Evolutionary conservation across 2,797 vertebrate genomes (phyloP), one percentile per base, ranked within the genome.

Genomic region (Falco concolor): DNA sequence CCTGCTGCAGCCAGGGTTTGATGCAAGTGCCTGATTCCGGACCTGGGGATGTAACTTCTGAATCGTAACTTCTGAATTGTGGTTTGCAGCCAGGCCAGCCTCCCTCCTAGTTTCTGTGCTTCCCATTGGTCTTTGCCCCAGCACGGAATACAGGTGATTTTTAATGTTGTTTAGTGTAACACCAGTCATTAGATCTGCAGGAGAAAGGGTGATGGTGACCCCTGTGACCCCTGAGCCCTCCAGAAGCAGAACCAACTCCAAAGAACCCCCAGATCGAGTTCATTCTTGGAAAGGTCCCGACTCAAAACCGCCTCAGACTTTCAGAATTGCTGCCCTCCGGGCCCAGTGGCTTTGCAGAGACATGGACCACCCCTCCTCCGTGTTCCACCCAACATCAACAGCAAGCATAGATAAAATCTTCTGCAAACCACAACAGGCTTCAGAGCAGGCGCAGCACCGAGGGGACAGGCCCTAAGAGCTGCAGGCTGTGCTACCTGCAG

Each of bases 21-120:
- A 23, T 10, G 24, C 8, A 12, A 53, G 12, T 2, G 25, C 12
- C 30, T 10, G 1, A 1, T 34, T 44, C 36, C 38, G 54, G 45
- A 19, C 6, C 40, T 10, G 64, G 44, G 36, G 32, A 32, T 36
- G 21, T 7, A 7, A 19, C n/a, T 30, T 22, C 59, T 17, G 3
- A 23, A 24, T 0, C n/a, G 21, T 7, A 7, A 19, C n/a, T 30
- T 22, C 59, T 17, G 3, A 23, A 24, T 0, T 13, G 8, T 25
- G 21, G 22, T 9, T n/a, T 42, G 45, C 38, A 88, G 80, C 14
- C 70, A 65, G 40, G 32, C 34, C 12, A 8, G 40, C 57, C 54
- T n/a, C 64, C 27, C 56, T 70, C 28, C 32, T 7, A 28, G 65
- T 3, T 54, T 10, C 70, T 1, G 23, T 30, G n/a, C 28, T 83